Evolutionary conservation across 2,797 vertebrate genomes (phyloP), one percentile per base, ranked within the genome.

Genomic region (Lagothrix lagotricha): DNA sequence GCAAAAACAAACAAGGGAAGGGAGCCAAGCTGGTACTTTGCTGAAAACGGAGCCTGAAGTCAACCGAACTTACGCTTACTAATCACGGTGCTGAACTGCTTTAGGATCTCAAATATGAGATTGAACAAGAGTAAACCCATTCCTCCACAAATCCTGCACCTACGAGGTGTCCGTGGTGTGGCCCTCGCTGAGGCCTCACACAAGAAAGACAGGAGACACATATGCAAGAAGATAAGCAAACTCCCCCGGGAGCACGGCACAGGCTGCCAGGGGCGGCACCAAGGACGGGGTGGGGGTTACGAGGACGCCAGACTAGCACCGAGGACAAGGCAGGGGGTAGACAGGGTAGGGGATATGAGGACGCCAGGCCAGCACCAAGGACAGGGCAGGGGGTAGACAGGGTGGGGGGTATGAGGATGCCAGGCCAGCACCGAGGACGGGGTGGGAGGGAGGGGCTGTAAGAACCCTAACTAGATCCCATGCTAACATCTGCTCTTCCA

Each of bases 11-110:
- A 46, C 0, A 4, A 12, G 3, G n/a, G 22, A 41, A 70, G 19
- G 24, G 11, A n/a, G 6, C 20, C n/a, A 44, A 1, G 0, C 22
- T 2, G 20, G 8, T 6, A n/a, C 26, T 17, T 30, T 0, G 7
- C 41, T 0, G 7, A 33, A 48, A 54, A 50, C 36, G 19, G 6
- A 33, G 39, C 41, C 30, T 8, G 1, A 41, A 12, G 17, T 33
- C 14, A 26, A 24, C 1, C 7, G 5, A 11, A 14, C 9, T 1
- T 30, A 44, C 41, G 64, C 1, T 10, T 0, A 4, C 70, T 9
- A 28, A 20, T 19, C 57, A 12, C 12, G 4, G 26, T 0, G 22
- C 11, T 12, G 26, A 19, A 9, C 46, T 14, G 46, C 22, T 24
- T 19, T 7, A 52, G 11, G 15, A 5, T 4, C n/a, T 36, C 9